Conservation (phyloP, 2,113 vertebrate genomes). For the Gadus chalcogrammus region DNA sequence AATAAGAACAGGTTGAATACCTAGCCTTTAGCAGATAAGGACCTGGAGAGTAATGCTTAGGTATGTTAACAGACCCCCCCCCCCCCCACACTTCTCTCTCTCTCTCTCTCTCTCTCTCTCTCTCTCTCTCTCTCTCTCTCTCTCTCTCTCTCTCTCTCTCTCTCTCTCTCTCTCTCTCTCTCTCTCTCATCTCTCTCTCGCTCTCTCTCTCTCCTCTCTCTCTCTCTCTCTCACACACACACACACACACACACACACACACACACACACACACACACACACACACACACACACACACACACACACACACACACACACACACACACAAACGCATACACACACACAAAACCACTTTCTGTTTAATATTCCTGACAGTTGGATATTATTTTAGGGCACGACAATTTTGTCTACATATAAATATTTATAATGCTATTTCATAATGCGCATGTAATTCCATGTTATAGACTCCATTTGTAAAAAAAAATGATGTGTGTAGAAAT, state of each 20-base stretch:
- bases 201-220: background rate
- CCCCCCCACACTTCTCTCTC: background rate
- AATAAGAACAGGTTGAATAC: conserved; percentile 42
- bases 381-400: no score
- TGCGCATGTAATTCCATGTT: no score
- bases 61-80: background rate
- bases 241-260: conserved; percentile 23
- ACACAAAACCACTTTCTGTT: conserved; percentile 19
- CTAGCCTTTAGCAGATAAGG: conserved; percentile 31
- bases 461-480: no score
- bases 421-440: no score
- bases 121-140: background rate
- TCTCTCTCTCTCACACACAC: background rate
- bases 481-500: no score
- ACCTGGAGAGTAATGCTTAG: conserved; percentile 12
- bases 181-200: no score
- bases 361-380: background rate
- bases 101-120: background rate
- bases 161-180: background rate
- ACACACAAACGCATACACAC: conserved; percentile 16
- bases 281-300: background rate
- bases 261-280: conserved; percentile 1
- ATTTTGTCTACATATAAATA: no score
- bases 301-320: conserved; percentile 7
- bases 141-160: background rate